Base-by-base conservation (phyloP, 2,113 vertebrate species). In the Rhinolophus sinicus region DNA sequence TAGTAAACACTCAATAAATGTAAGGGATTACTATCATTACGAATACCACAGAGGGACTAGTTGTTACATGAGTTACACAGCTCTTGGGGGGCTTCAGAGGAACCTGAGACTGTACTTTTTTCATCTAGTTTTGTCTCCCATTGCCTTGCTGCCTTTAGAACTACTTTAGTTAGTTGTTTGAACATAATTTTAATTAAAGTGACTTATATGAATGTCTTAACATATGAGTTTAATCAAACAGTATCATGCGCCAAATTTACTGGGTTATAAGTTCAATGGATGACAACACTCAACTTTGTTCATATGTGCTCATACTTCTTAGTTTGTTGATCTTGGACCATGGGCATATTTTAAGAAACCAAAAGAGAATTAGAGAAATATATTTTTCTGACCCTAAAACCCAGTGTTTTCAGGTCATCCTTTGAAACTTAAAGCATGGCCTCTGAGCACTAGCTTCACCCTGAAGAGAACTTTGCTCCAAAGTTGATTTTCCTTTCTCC, bases 251-350 rank as follows among this genome's bases (percentile, higher is more conserved):
- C 93, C 93, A 96, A 88, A 92, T 94, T 89, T 47, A 87, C 89
- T 94, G 69, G 96, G 96, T 97, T 94, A 90, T 91, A 97, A 97
- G 96, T 97, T 98, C 93, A 97, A 88, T 84, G 92, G 95, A 94
- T 96, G 96, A 97, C 97, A 97, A 92, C 93, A 94, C 40, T 97
- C 96, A 78, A 35, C 60, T 95, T 75, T 92, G 52, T 91, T 95
- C 96, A 77, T 80, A 77, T 96, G 96, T 54, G 91, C 88, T 96
- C 92, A 94, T 78, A 77, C 82, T 91, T 87, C 67, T 91, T 54
- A 89, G 96, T 96, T 93, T 98, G 96, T 96, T 98, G 97, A 95
- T 98, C 89, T 97, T 98, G 97, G 97, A 95, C 62, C 95, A n/a
- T 12, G 18, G 24, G 84, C 21, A 33, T 94, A 88, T 96, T 97